Evolutionary conservation across 1,140 invertebrate genomes (phyloP).

Genomic region (Ridgeia piscesae): DNA sequence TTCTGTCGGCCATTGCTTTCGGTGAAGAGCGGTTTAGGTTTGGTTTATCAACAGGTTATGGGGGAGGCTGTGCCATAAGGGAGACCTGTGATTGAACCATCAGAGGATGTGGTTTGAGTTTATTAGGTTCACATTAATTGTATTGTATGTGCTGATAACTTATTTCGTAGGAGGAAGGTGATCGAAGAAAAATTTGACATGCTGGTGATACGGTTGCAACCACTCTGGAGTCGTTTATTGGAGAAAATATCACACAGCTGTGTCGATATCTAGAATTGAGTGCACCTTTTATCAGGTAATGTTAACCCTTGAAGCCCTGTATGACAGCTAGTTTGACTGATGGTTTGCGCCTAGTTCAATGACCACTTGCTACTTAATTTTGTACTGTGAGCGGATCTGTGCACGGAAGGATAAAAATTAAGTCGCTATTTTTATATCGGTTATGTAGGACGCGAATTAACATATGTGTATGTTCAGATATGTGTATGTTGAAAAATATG

Average conservation of each 20-base stretch:
- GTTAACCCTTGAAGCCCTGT: background rate
- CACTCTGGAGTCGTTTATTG: background rate
- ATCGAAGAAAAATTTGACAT: background rate
- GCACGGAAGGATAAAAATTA: background rate
- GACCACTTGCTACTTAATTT: background rate
- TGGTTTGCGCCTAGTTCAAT: background rate
- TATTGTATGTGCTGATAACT: background rate
- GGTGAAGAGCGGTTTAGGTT: background rate
- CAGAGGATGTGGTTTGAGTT: background rate
- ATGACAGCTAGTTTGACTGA: conserved; percentile 5
- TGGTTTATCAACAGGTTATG: background rate
- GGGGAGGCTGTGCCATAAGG: background rate
- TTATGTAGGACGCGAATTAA: background rate
- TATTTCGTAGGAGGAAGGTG: background rate
- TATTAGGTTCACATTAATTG: background rate
- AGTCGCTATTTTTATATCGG: background rate
- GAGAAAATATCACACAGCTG: background rate
- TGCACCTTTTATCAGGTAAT: background rate
- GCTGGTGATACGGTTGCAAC: background rate
- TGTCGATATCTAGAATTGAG: background rate
- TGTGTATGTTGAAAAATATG: background rate
- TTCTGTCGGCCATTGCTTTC: background rate
- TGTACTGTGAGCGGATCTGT: background rate
- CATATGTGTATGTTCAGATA: background rate
- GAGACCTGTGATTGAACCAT: background rate